These are phyloP conservation scores for Oryzias javanicus DNA, from an alignment of 2,113 vertebrate genomes.

Conservation along the genomic window DNA sequence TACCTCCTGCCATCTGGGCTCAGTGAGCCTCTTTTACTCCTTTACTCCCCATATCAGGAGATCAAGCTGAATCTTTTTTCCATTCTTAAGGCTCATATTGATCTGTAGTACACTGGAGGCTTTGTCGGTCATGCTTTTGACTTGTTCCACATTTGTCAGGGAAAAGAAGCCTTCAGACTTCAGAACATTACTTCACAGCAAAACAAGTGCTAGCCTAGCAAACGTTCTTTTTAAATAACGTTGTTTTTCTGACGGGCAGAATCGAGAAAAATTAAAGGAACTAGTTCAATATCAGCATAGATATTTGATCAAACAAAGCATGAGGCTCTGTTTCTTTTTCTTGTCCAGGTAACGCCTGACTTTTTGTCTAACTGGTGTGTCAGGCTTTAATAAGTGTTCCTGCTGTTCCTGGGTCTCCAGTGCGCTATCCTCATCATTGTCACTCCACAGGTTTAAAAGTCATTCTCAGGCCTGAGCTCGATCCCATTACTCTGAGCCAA, in stretches of 20 bases:
- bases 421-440: constrained; percentile 55
- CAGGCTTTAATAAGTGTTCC: constrained; percentile 37
- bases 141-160: constrained; percentile 35
- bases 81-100: constrained; percentile 58
- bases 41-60: constrained; percentile 64
- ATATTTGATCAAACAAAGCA: constrained; percentile 35
- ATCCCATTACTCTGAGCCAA: constrained; percentile 40
- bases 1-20: constrained; percentile 70
- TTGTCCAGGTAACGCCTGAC: constrained; percentile 19
- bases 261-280: constrained; percentile 13
- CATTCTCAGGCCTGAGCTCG: constrained; percentile 42
- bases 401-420: constrained; percentile 47
- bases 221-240: constrained; percentile 45
- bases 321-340: constrained; percentile 27
- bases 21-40: constrained; percentile 38
- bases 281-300: background rate
- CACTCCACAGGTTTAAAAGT: constrained; percentile 50
- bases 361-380: constrained; percentile 38
- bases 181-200: constrained; percentile 39
- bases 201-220: constrained; percentile 50
- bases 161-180: constrained; percentile 51
- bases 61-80: constrained; percentile 58
- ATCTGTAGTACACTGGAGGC: constrained; percentile 55
- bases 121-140: constrained; percentile 42
- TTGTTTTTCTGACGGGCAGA: constrained; percentile 10